These are phyloP conservation scores for Trichonephila clavipes DNA, from an alignment of 1,140 invertebrate species.

Conservation along the genomic window DNA sequence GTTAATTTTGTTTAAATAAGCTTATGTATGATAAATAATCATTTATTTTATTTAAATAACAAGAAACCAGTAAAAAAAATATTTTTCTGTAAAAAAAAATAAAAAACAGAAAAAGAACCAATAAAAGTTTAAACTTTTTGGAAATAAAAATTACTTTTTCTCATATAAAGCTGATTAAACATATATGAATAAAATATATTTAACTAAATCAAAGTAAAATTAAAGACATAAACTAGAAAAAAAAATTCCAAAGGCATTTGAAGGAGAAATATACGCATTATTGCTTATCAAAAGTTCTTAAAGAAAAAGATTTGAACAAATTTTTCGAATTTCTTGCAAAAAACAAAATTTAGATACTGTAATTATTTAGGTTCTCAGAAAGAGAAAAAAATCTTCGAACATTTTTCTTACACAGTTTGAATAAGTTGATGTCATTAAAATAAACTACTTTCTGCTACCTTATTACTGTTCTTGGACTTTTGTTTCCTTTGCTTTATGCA, in stretches of 20 bases:
- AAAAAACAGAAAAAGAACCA: too few relatives aligned
- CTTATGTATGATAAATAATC: too few relatives aligned
- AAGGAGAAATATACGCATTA: not conserved
- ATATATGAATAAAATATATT: not conserved
- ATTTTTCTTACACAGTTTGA: not conserved
- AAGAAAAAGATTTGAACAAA: not conserved
- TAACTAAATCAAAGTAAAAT: not conserved
- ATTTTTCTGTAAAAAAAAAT: too few relatives aligned
- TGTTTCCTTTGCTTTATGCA: not conserved
- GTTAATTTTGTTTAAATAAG: too few relatives aligned
- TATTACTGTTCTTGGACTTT: not conserved
- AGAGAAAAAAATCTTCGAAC: not conserved
- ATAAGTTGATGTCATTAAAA: not conserved
- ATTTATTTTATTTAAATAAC: too few relatives aligned
- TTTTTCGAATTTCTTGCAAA: not conserved
- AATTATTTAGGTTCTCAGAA: conserved; percentile 21
- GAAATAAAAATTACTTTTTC: too few relatives aligned
- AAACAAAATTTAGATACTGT: not conserved
- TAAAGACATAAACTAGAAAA: not conserved
- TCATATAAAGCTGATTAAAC: too few relatives aligned
- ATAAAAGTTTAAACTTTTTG: too few relatives aligned
- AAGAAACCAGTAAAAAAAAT: too few relatives aligned
- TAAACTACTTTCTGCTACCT: not conserved
- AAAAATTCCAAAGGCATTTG: not conserved
- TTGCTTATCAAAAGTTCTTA: not conserved